Conservation (phyloP, 2,113 vertebrate genomes). For the Hepsetus odoe region DNA sequence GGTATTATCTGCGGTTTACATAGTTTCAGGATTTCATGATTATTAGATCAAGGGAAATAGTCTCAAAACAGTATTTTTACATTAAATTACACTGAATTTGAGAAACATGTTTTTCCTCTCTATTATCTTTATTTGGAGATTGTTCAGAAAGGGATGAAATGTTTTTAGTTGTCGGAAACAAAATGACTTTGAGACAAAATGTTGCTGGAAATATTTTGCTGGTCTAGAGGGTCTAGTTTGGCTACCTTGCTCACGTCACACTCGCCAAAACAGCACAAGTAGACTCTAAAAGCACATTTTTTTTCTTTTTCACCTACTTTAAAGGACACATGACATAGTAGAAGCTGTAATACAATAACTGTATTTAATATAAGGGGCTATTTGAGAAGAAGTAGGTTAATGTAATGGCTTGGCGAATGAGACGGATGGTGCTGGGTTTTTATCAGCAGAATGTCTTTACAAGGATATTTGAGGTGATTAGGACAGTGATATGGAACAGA, state of each 20-base stretch:
- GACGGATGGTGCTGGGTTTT: background rate
- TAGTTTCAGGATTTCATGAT: too few species aligned
- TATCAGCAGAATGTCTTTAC: background rate
- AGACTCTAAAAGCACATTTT: background rate
- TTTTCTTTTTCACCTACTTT: too few species aligned
- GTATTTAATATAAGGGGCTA: background rate
- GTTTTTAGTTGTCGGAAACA: too few species aligned
- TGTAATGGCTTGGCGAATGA: background rate
- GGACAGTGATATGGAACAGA: background rate
- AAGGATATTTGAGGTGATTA: background rate
- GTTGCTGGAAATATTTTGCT: background rate
- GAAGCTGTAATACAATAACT: background rate
- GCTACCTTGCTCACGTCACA: background rate
- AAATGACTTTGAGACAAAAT: background rate
- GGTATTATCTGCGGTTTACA: too few species aligned
- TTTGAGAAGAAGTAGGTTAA: conserved; percentile 4
- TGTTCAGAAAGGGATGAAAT: too few species aligned
- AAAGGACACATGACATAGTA: background rate
- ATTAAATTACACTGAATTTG: too few species aligned
- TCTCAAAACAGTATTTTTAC: too few species aligned
- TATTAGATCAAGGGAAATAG: too few species aligned
- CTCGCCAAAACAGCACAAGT: background rate
- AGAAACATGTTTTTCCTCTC: too few species aligned
- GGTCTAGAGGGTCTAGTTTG: background rate
- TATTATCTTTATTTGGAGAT: too few species aligned